Conservation (phyloP, 2,113 vertebrate genomes). For the Elephas maximus region DNA sequence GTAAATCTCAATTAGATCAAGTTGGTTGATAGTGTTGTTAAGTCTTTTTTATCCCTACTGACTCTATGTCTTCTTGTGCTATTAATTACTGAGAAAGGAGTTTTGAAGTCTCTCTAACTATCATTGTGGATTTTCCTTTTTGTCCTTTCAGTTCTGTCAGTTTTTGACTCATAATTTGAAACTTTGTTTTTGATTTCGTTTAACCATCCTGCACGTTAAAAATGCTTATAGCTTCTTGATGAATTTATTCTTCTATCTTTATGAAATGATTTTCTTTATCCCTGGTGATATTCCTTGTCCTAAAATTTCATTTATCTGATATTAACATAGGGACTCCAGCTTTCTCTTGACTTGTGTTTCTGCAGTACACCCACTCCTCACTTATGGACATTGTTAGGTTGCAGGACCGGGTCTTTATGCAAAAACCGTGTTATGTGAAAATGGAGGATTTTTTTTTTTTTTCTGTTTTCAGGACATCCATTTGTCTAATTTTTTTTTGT, state of each 20-base stretch:
- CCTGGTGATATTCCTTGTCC: not conserved
- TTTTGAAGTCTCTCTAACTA: not conserved
- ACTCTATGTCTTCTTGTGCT: not conserved
- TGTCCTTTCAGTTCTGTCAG: not conserved
- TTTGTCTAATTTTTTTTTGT: too few relatives aligned
- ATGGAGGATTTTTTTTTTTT: too few relatives aligned
- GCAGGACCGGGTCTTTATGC: too few relatives aligned
- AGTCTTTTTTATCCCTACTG: not conserved
- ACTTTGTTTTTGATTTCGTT: not conserved
- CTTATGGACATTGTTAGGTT: too few relatives aligned
- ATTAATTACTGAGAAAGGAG: not conserved
- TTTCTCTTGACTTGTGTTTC: constrained; percentile 19
- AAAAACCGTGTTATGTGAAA: too few relatives aligned
- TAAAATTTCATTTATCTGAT: not conserved
- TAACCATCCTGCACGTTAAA: not conserved
- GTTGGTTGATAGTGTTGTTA: not conserved
- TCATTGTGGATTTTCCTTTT: not conserved
- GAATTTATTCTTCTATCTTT: not conserved
- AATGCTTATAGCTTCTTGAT: not conserved
- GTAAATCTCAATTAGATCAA: not conserved
- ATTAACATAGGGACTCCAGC: not conserved
- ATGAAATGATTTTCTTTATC: not conserved
- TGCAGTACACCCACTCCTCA: not conserved
- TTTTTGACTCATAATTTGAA: not conserved
- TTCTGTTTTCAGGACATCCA: too few relatives aligned